Evolutionary conservation across 2,888 invertebrate genomes (phyloP), one percentile per base, ranked within the genome.

Genomic region (Papilio elwesi): DNA sequence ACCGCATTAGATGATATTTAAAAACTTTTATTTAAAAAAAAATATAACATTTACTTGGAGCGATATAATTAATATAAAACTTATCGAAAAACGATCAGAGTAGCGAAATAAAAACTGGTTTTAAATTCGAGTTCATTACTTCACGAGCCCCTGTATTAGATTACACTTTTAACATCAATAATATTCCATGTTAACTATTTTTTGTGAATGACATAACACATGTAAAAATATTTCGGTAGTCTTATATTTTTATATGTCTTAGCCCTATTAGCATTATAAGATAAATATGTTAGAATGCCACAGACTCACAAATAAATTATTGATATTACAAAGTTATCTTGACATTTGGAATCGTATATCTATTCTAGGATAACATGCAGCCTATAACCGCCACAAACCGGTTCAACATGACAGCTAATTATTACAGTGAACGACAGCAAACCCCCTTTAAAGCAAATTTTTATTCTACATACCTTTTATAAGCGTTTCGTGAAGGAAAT

Each of bases 61-160:
- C 1, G 4, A 26, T 26, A 26, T 26, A 26, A 26, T 26, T 26
- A 1, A 26, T 26, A 26, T 26, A 26, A 26, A 26, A 26, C 26
- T 26, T 26, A 26, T 26, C 26, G n/a, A 26, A 26, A 2, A 26
- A 26, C 26, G 26, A 26, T 26, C 43, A 43, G 43, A 4, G 43
- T 7, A 0, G 9, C 43, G 43, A 43, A 9, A 43, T 43, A 43
- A 43, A 43, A 43, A 43, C 43, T 43, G 2, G 43, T 43, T 43
- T 43, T 4, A 43, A 47, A n/a, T 13, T 64, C 68, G 15, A 52
- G 8, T 68, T 68, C 15, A 49, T n/a, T 63, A 68, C 43, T 49
- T 13, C 52, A 71, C 62, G 47, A 63, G 68, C 53, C 53, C 52
- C 43, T 36, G 51, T 73, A 73, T 73, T 68, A 57, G 43, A 57